phyloP scores from a whole-genome alignment of 1,140 invertebrate genomes.

The Drosophila suzukii region DNA sequence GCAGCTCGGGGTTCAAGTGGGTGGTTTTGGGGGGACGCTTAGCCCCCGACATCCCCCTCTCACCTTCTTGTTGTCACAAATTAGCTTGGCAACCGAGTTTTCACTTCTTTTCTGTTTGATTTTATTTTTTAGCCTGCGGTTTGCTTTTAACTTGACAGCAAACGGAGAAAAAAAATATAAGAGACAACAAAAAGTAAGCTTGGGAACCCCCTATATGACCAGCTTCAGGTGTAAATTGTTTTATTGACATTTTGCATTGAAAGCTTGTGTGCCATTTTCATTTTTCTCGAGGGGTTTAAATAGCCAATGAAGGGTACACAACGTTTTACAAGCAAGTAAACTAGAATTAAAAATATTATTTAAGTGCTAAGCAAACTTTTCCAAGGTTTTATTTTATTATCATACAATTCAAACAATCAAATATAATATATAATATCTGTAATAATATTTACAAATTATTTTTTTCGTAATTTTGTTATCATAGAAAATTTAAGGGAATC shows the following conservation, averaged over 20 bases:
- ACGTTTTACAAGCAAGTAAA: background rate
- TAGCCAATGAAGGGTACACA: conserved; percentile 1
- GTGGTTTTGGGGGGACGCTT: background rate
- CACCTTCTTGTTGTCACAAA: conserved; percentile 34
- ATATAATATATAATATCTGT: too few relatives aligned
- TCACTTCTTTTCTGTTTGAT: conserved; percentile 7
- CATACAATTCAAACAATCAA: too few relatives aligned
- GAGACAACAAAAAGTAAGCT: conserved; percentile 11
- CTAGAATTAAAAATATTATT: background rate
- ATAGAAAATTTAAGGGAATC: background rate
- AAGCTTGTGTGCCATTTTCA: background rate
- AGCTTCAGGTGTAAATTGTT: conserved; percentile 31
- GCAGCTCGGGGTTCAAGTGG: background rate
- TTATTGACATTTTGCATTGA: conserved; percentile 31
- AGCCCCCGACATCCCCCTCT: background rate
- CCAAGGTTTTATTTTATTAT: too few relatives aligned
- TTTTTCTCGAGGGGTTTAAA: conserved; percentile 7
- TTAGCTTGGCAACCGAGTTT: conserved; percentile 37
- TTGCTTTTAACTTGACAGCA: conserved; percentile 8
- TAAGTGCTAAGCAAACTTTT: too few relatives aligned
- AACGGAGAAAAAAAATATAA: background rate
- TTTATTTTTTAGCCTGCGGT: conserved; percentile 23
- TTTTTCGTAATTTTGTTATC: background rate
- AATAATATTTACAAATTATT: too few relatives aligned
- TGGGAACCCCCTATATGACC: background rate